Conservation (phyloP, 2,888 invertebrate species). For the Mellilla xanthometata region DNA sequence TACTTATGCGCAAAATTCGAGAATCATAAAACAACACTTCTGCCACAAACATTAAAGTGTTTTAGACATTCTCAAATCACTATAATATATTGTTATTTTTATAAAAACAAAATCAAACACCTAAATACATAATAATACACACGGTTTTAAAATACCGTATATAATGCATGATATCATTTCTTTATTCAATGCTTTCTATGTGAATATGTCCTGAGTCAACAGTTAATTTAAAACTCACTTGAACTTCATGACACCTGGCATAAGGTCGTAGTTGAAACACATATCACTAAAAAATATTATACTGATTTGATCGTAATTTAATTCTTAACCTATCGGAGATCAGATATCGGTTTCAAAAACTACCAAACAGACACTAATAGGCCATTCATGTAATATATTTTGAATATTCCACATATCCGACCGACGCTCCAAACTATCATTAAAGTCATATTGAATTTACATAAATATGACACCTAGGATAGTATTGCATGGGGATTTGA, state of each 20-base stretch:
- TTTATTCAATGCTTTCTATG: too few relatives aligned
- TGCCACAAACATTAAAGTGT: too few relatives aligned
- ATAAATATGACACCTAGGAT: slow-evolving; percentile 32
- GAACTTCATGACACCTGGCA: neutral
- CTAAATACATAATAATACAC: too few relatives aligned
- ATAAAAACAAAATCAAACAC: too few relatives aligned
- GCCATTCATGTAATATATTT: slow-evolving; percentile 23
- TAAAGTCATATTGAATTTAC: slow-evolving; percentile 26
- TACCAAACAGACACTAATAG: slow-evolving; percentile 23
- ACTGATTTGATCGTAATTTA: slow-evolving; percentile 10
- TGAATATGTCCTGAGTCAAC: too few relatives aligned
- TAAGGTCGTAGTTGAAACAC: slow-evolving; percentile 6
- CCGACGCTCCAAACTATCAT: slow-evolving; percentile 20
- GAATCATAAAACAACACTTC: too few relatives aligned
- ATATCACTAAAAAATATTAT: slow-evolving; percentile 7
- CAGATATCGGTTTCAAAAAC: slow-evolving; percentile 19
- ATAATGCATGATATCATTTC: too few relatives aligned
- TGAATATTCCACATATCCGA: slow-evolving; percentile 15
- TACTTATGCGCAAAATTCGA: too few relatives aligned
- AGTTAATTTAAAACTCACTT: neutral
- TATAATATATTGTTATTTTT: too few relatives aligned
- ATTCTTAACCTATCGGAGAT: slow-evolving; percentile 17
- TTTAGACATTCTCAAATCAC: too few relatives aligned
- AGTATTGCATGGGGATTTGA: slow-evolving; percentile 24
- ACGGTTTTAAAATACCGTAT: too few relatives aligned